phyloP scores from a whole-genome alignment of 2,888 invertebrate genomes.

The Mythimna loreyi region DNA sequence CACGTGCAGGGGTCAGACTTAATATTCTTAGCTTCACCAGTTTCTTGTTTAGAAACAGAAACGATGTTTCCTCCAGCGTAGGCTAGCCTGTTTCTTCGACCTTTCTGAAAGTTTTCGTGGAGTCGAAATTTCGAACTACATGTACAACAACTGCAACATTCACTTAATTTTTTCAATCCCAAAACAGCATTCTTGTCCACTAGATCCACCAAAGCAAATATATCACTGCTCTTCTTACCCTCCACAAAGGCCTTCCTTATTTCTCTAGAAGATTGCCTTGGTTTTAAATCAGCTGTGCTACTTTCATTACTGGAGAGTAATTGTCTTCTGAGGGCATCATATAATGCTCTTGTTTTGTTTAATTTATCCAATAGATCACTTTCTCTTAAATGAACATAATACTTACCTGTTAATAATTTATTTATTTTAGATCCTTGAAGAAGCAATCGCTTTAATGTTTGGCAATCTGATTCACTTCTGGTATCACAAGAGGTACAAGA shows the following conservation, averaged over 20 bases:
- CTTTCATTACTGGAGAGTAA: conserved; percentile 71
- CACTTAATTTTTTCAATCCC: conserved; percentile 66
- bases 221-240: conserved; percentile 64
- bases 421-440: conserved; percentile 71
- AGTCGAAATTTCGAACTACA: conserved; percentile 67
- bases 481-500: conserved; percentile 74
- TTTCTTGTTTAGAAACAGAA: conserved; percentile 58
- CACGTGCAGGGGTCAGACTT: conserved; percentile 80
- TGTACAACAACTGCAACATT: conserved; percentile 78
- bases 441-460: conserved; percentile 67
- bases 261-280: conserved; percentile 40
- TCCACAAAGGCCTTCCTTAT: conserved; percentile 54
- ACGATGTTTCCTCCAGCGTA: conserved; percentile 41
- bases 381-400: conserved; percentile 73
- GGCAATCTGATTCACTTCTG: conserved; percentile 70
- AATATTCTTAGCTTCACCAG: conserved; percentile 69
- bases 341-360: conserved; percentile 76
- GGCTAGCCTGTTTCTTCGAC: conserved; percentile 56
- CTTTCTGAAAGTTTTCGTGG: conserved; percentile 48
- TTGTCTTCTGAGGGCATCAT: conserved; percentile 76
- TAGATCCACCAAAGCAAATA: conserved; percentile 71
- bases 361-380: conserved; percentile 75
- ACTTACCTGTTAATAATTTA: conserved; percentile 73
- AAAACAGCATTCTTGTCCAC: conserved; percentile 72
- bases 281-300: conserved; percentile 63